phyloP scores from a whole-genome alignment of 2,797 vertebrate genomes.

The Crypturellus tataupa region DNA sequence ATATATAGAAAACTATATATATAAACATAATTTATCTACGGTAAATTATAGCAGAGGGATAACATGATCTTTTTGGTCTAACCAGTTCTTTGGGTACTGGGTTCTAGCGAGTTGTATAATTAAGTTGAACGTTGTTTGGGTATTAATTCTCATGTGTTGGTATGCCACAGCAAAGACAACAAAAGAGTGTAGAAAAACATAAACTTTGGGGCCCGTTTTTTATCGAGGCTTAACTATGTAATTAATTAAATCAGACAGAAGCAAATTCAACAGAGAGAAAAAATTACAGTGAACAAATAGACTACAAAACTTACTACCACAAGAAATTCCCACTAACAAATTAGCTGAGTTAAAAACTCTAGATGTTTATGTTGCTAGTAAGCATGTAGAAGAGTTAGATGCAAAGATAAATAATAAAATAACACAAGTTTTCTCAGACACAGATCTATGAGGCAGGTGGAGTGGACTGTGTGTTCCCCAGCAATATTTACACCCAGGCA shows the following conservation, averaged over 20 bases:
- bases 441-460: not conserved
- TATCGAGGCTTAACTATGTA: not conserved
- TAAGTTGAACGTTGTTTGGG: not conserved
- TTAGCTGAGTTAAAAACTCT: not conserved
- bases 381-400: not conserved
- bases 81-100: not conserved
- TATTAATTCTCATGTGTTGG: not conserved
- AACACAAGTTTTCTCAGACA: not conserved
- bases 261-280: conserved; percentile 28
- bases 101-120: not conserved
- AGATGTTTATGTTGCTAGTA: not conserved
- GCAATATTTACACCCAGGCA: not conserved
- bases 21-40: not conserved
- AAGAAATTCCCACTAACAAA: conserved; percentile 13
- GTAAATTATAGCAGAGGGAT: not conserved
- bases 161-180: conserved; percentile 21
- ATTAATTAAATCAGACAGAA: conserved; percentile 57
- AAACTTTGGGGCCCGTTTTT: conserved; percentile 28
- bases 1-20: too few species aligned
- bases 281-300: not conserved
- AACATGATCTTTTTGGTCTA: not conserved
- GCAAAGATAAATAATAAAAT: not conserved
- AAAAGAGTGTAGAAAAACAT: conserved; percentile 9
- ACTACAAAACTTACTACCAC: not conserved
- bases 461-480: not conserved